Evolutionary conservation across 2,888 invertebrate species (phyloP), one percentile per base, ranked within the genome.

Genomic region (Diploptera punctata): DNA sequence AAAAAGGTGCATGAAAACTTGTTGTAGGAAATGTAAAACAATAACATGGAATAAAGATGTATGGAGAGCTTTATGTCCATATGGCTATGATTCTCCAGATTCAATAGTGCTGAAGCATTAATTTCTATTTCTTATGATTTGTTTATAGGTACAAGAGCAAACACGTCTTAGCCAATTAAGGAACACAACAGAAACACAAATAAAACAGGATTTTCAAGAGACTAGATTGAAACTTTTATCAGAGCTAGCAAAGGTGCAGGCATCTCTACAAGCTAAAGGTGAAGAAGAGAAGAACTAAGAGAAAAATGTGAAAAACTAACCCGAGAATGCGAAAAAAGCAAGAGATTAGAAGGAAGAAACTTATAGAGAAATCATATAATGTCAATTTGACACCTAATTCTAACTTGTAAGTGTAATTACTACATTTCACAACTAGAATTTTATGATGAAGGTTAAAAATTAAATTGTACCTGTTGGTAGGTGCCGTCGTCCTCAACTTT

Each of bases 191-290:
- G 76, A 76, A 44, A 29, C 73, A 21, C 76, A 78, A 33, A 75
- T 79, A 49, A 77, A 77, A 61, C 77, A 78, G 43, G 79, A 80
- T 57, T 78, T 79, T 69, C 78, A 80, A 70, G 77, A 78, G 38
- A 78, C 78, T 5, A 74, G 78, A 67, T 76, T 77, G 33, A 78
- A 78, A 65, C 76, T 80, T 60, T 75, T 78, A 29, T 71, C 77
- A 24, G 80, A 80, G 70, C 74, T 80, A n/a, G 77, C 78, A 31
- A 79, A 76, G 74, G 76, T 78, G 13, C 78, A 79, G 62, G 75
- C 77, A 19, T 76, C 77, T 52, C 70, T 79, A n/a, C 79, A 78
- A 75, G 78, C 77, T 76, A 73, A 72, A 52, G 54, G 21, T 29
- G 44, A 73, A 29, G 77, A 78, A 62, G 78, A 79, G 70, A 75